These are phyloP conservation scores for Aurelia coerulea DNA, from an alignment of 30 jellyfish, hydroid and myxozoan species.

Conservation along the genomic window DNA sequence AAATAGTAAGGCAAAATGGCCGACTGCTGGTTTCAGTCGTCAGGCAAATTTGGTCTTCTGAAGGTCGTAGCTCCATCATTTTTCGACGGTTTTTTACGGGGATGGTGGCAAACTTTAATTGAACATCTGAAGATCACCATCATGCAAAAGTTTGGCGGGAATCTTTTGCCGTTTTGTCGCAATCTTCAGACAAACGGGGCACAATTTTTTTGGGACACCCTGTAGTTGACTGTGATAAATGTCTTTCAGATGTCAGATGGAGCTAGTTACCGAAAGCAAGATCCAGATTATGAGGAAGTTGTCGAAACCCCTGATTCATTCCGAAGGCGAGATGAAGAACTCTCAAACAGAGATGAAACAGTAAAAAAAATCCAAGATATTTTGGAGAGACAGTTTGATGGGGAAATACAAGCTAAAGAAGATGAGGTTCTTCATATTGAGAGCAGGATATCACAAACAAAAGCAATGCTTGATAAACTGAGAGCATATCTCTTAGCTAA, in stretches of 20 bases:
- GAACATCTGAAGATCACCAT: no score
- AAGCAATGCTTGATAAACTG: constrained; percentile 73
- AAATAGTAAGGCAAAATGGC: no score
- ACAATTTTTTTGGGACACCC: no score
- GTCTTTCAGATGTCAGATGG: constrained; percentile 44
- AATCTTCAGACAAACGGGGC: no score
- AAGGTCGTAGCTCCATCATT: no score
- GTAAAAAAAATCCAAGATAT: constrained; percentile 64
- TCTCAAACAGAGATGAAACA: constrained; percentile 61
- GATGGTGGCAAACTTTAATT: no score
- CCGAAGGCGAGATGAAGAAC: constrained; percentile 56
- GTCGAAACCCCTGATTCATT: constrained; percentile 48
- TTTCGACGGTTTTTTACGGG: no score
- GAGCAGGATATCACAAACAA: constrained; percentile 75
- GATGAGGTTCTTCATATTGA: constrained; percentile 78
- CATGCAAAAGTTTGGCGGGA: no score
- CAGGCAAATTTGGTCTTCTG: no score
- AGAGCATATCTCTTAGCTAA: constrained; percentile 92
- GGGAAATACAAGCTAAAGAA: constrained; percentile 78
- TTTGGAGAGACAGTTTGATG: constrained; percentile 71
- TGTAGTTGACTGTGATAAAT: no score
- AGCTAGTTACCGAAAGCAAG: constrained; percentile 47
- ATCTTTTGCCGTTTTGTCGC: no score
- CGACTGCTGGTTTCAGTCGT: no score
- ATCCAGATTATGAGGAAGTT: constrained; percentile 84